phyloP scores from a whole-genome alignment of 1,140 invertebrate species.

The Drosophila sucinea region DNA sequence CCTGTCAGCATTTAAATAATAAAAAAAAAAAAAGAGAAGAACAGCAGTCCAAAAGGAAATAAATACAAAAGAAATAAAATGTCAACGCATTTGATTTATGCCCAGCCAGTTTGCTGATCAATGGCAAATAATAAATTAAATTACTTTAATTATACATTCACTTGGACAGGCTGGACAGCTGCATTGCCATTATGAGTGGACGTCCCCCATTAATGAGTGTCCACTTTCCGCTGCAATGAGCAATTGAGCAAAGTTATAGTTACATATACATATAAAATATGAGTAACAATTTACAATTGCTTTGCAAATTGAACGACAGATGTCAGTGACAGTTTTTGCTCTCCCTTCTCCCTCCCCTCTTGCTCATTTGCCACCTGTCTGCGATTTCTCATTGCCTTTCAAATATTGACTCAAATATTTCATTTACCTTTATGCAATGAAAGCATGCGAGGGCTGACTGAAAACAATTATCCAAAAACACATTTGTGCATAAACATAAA shows the following conservation, averaged over 20 bases:
- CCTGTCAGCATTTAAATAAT: slow-evolving; percentile 67
- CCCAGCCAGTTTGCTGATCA: slow-evolving; percentile 69
- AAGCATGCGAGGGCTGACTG: neutral
- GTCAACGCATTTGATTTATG: slow-evolving; percentile 69
- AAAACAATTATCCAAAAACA: too few species aligned
- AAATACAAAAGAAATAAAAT: slow-evolving; percentile 40
- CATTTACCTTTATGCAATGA: slow-evolving; percentile 38
- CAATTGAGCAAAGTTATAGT: slow-evolving; percentile 28
- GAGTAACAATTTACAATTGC: slow-evolving; percentile 65
- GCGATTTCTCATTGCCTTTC: slow-evolving; percentile 1
- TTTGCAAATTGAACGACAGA: slow-evolving; percentile 58
- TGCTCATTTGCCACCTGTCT: neutral
- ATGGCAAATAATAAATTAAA: slow-evolving; percentile 80
- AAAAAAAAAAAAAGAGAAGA: too few species aligned
- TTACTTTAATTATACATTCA: slow-evolving; percentile 73
- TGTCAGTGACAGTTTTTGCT: slow-evolving; percentile 57
- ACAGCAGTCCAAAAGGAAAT: slow-evolving; percentile 4
- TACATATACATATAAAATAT: slow-evolving; percentile 42
- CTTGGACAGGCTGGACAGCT: slow-evolving; percentile 56
- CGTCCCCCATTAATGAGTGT: slow-evolving; percentile 44
- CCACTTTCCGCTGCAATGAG: slow-evolving; percentile 31
- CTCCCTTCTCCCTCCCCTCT: neutral
- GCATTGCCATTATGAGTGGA: slow-evolving; percentile 24
- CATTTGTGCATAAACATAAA: too few species aligned
- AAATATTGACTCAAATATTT: slow-evolving; percentile 55